Conservation (phyloP, 2,113 vertebrate species). For the Alethe castanea region DNA sequence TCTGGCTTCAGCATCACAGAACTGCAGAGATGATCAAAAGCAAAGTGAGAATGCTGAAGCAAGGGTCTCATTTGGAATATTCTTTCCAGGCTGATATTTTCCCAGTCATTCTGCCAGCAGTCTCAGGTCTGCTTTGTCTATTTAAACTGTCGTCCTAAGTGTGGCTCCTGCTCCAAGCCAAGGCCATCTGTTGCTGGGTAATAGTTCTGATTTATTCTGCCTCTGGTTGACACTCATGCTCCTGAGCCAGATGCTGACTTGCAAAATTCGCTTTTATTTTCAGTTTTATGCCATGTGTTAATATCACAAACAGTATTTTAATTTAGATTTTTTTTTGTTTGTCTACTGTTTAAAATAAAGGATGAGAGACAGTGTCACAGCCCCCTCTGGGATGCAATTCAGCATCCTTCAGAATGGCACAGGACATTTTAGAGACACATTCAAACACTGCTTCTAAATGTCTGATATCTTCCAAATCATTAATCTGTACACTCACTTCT, state of each 20-base stretch:
- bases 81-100: constrained; percentile 51
- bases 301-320: constrained; percentile 28
- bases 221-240: neutral
- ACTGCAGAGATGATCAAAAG: constrained; percentile 18
- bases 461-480: neutral
- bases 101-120: constrained; percentile 41
- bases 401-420: neutral
- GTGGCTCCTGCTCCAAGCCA: constrained; percentile 16
- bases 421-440: neutral
- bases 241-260: constrained; percentile 54
- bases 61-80: constrained; percentile 6
- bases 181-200: constrained; percentile 53
- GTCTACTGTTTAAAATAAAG: constrained; percentile 2
- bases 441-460: neutral
- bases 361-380: constrained; percentile 31
- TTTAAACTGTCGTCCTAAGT: constrained; percentile 43
- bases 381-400: neutral
- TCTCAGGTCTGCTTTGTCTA: constrained; percentile 35
- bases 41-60: neutral
- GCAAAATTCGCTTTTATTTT: constrained; percentile 40
- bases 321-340: neutral
- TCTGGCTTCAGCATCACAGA: neutral
- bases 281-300: constrained; percentile 30
- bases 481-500: neutral
- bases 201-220: constrained; percentile 58